Evolutionary conservation across 2,797 vertebrate genomes (phyloP), one percentile per base, ranked within the genome.

Genomic region (Lithobates sylvaticus): DNA sequence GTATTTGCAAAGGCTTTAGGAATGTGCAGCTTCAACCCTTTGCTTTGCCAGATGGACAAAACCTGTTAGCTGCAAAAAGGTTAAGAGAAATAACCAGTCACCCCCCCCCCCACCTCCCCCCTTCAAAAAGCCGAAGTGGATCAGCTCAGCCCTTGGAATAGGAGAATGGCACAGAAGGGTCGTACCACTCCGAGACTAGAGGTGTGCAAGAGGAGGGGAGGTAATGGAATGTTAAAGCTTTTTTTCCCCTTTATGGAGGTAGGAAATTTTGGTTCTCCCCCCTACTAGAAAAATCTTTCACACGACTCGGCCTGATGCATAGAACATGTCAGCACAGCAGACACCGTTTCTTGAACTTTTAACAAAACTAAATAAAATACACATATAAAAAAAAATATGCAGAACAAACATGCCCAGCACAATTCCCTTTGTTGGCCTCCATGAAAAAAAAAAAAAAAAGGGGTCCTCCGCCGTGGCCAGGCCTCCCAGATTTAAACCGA

Each of bases 211-310:
- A 6, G 29, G n/a, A 12, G 16, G n/a, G 76, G n/a, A 15, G 0
- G 34, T 23, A 67, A 64, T 83, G 86, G 86, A 87, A 87, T 87
- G 86, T 87, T 87, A 67, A 83, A 83, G 75, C 76, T 47, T 72
- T 13, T 47, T 13, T 71, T 10, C 10, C 5, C 2, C 5, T 13
- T 3, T 21, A 23, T 2, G 23, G 18, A 61, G 21, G 54, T 61
- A 9, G 21, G 54, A 61, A 21, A 23, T 61, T 23, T 61, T 61
- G 18, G 54, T n/a, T 34, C 23, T 18, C 39, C 69, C 39, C 12
- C 21, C 32, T 15, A 64, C 10, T 9, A 16, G 10, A n/a, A 36
- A 7, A 54, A 36, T 32, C 39, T n/a, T 42, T 36, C 76, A 64
- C 47, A 70, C 21, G 23, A 18, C 18, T 65, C 16, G 54, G 64